Base-by-base conservation (phyloP, 1,140 invertebrate genomes). In the Nephotettix cincticeps region DNA sequence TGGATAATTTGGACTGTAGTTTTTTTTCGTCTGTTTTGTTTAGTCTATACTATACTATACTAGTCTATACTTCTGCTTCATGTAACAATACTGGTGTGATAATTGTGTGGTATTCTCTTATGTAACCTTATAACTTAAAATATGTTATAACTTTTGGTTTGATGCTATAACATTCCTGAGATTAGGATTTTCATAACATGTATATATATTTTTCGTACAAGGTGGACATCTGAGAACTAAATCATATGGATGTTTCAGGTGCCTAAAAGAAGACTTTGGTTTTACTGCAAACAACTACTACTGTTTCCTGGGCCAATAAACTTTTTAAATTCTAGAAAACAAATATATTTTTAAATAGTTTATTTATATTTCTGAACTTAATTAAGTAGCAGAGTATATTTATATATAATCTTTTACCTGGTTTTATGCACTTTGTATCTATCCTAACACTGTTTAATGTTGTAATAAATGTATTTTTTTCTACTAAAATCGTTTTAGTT, bases 251-350 rank as follows among this genome's bases (percentile, higher is more conserved):
- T 47, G 17, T 72, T 72, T 28, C 54, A 75, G 74, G 65, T 73
- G 68, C 40, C 58, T 75, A n/a, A 69, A 75, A 69, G 74, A 73
- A 66, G 70, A 73, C 64, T 68, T 75, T 64, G 70, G 63, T 17
- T 75, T 73, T 63, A 29, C 56, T 54, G 9, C 21, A 43, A 68
- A 71, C 23, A 69, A 73, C 54, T 75, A 75, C 58, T 73, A 73
- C 47, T 71, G 74, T 61, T 75, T 75, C 43, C 43, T 45, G 23
- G 64, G 64, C 6, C 64, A 66, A 29, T 66, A 66, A 40, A 32
- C 14, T 32, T 66, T 23, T 11, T 28, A 9, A 51, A 3, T 11
- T 6, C 3, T 23, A 19, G 47, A 51, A 19, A 23, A n/a, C 6
- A n/a, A 4, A 51, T 3, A 19, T 51, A 51, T 51, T 19, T 51